A percentile compares a stretch with the other conserved stretches of the same genome.
These are phyloP conservation scores for Hydra vulgaris DNA, from an alignment of 30 jellyfish, hydroid and myxozoan genomes.

Conservation along the genomic window DNA sequence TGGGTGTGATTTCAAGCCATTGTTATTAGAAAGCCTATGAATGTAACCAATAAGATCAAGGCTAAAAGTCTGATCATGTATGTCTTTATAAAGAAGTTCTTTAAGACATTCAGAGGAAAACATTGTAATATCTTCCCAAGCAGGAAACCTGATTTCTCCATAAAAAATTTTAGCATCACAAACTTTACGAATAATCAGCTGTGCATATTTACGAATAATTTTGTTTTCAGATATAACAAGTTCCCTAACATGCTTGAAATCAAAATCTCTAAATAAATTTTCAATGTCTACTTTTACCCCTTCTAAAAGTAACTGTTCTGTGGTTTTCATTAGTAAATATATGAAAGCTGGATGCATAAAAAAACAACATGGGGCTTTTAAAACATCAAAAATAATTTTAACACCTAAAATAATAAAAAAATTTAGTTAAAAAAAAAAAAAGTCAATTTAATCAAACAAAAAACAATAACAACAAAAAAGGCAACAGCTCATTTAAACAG, in stretches of 20 bases:
- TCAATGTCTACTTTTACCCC: not conserved
- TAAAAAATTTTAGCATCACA: not conserved
- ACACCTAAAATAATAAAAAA: slow-evolving; percentile 2
- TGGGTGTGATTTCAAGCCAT: not conserved
- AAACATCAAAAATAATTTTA: not conserved
- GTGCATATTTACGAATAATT: not conserved
- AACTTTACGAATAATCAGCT: not conserved
- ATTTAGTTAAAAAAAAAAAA: no score
- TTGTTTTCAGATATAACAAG: not conserved
- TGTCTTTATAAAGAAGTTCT: not conserved
- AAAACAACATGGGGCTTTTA: not conserved
- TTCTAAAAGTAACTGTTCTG: not conserved
- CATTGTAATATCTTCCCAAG: not conserved
- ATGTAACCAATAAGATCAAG: not conserved
- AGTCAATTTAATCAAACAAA: no score
- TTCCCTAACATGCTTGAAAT: not conserved
- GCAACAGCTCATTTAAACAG: not conserved
- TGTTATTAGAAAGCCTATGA: not conserved
- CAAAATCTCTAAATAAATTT: not conserved
- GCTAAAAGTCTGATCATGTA: slow-evolving; percentile 5
- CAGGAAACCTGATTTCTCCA: slow-evolving; percentile 3
- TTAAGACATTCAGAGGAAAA: not conserved
- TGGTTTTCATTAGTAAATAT: not conserved
- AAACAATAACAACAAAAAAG: no score
- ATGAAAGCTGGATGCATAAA: not conserved